These are phyloP conservation scores for Trichacis sp. DNA, from an alignment of 2,888 invertebrate genomes.

Conservation along the genomic window DNA sequence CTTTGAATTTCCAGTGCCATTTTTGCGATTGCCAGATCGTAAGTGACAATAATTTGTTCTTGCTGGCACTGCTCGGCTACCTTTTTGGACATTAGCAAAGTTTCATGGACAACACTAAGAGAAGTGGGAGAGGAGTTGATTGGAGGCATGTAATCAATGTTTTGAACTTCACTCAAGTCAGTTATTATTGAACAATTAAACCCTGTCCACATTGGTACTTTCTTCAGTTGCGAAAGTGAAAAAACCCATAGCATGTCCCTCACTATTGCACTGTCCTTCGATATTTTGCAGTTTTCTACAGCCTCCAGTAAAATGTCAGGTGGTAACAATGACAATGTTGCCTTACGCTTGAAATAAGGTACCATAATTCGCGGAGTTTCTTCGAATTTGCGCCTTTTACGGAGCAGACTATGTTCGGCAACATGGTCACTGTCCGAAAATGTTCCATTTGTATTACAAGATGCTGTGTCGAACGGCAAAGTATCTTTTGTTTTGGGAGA, in stretches of 20 bases:
- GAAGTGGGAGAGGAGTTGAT: slow-evolving; percentile 55
- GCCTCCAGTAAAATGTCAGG: not conserved
- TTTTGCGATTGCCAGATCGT: slow-evolving; percentile 51
- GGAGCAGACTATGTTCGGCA: not conserved
- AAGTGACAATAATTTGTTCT: slow-evolving; percentile 40
- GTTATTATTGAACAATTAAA: slow-evolving; percentile 47
- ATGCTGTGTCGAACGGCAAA: too few relatives aligned
- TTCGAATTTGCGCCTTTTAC: slow-evolving; percentile 2
- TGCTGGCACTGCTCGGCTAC: slow-evolving; percentile 38
- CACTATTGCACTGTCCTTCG: not conserved
- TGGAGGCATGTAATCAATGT: slow-evolving; percentile 50
- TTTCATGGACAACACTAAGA: slow-evolving; percentile 41
- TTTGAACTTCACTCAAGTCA: slow-evolving; percentile 45
- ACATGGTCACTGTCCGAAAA: not conserved
- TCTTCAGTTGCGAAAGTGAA: not conserved
- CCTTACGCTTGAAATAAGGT: not conserved
- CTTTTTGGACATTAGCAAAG: slow-evolving; percentile 33
- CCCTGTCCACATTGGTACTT: slow-evolving; percentile 54
- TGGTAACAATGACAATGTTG: not conserved
- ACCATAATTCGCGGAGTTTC: not conserved
- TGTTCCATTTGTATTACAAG: too few relatives aligned
- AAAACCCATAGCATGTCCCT: not conserved
- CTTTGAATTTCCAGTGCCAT: slow-evolving; percentile 48
- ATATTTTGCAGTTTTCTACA: not conserved
- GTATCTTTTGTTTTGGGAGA: not conserved